Percentiles rank a stretch among this genome's conserved stretches.
phyloP scores from a whole-genome alignment of 2,113 vertebrate genomes.

The Thunnus maccoyii region DNA sequence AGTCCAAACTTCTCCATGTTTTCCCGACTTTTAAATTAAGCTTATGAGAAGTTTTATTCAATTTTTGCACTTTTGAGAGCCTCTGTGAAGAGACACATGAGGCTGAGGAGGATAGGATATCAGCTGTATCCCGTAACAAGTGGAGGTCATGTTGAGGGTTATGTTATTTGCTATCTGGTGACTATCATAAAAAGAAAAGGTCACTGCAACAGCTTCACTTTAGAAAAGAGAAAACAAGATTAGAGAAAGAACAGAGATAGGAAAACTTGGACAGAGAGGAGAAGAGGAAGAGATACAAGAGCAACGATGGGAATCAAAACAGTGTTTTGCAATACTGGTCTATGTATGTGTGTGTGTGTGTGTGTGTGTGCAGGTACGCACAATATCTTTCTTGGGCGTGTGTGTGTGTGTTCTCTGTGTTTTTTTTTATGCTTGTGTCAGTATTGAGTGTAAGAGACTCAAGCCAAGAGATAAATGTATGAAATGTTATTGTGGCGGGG shows the following conservation, averaged over 20 bases:
- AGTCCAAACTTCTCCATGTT: too few relatives aligned
- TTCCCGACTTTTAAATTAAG: too few relatives aligned
- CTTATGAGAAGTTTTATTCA: background rate
- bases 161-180: conserved; percentile 15
- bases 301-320: conserved; percentile 53
- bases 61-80: background rate
- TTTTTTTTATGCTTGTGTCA: conserved; percentile 65
- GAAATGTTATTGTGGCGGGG: conserved; percentile 83
- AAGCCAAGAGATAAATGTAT: conserved; percentile 78
- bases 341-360: conserved; percentile 1
- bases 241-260: conserved; percentile 21
- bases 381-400: background rate
- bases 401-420: conserved; percentile 3
- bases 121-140: conserved; percentile 17
- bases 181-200: conserved; percentile 9
- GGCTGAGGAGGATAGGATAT: background rate
- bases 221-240: conserved; percentile 41
- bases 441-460: conserved; percentile 47
- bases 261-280: conserved; percentile 21
- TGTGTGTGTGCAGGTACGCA: conserved; percentile 11
- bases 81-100: background rate
- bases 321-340: conserved; percentile 58
- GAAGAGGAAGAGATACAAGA: conserved; percentile 27
- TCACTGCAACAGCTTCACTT: conserved; percentile 8
- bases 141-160: conserved; percentile 23